Evolutionary conservation across 2,888 invertebrate genomes (phyloP), one percentile per base, ranked within the genome.

Genomic region (Griposia aprilina): DNA sequence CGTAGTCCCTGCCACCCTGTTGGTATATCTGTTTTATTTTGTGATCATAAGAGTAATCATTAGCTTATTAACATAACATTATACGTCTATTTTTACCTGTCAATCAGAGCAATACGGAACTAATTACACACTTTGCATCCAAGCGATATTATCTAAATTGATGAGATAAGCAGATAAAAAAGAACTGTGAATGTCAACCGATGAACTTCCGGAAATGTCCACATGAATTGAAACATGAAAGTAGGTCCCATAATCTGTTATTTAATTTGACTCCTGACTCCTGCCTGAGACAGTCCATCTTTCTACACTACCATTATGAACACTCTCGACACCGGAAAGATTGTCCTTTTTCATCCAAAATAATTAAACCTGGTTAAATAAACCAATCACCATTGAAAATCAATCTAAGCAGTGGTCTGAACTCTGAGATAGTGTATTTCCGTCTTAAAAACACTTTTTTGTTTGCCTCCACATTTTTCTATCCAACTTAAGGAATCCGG

Each of bases 71-170:
- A 26, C 30, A 48, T 50, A 17, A 36, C n/a, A 6, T 6, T 6
- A 60, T 36, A 1, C 23, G 13, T 66, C 48, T 17, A 78, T 26
- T 63, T 57, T 77, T 45, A 15, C 26, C 30, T 41, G 41, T 17
- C 79, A 70, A 78, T 50, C 48, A 68, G 17, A 63, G 26, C 57
- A 45, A 50, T 57, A 45, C 30, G 63, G 79, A 69, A 78, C 48
- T 50, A 57, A 63, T 68, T 26, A 63, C 41, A 50, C 30, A n/a
- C 7, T 65, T 15, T 45, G 23, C 50, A 79, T 78, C 62, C 55
- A 30, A 7, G 60, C 52, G 30, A 59, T 41, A 0, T 50, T 57
- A 63, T 59, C 71, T 45, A 45, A 79, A 65, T 65, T 70, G 20
- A 65, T 65, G 41, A 57, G 65, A 66, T 13, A 23, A 15, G 13